Evolutionary conservation across 2,113 vertebrate genomes (phyloP).

Genomic region (Lycaon pictus): DNA sequence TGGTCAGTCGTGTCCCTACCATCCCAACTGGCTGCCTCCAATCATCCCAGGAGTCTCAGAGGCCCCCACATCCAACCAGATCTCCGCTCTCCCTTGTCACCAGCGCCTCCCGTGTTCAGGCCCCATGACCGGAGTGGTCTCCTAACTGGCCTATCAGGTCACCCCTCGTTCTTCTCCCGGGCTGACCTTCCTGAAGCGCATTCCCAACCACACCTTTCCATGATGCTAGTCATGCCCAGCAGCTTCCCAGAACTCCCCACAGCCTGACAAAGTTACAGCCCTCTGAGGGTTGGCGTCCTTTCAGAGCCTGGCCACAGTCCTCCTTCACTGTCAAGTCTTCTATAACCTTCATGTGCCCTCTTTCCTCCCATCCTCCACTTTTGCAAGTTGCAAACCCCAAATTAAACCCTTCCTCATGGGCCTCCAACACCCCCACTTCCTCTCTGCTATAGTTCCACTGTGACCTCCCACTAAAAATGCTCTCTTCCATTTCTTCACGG

Average conservation of each 20-base stretch:
- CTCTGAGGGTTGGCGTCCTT: accelerated
- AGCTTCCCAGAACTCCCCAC: background rate
- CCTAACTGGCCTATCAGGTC: background rate
- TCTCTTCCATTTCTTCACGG: background rate
- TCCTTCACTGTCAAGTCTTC: accelerated
- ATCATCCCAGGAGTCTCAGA: background rate
- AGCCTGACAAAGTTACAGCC: accelerated
- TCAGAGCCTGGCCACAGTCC: accelerated
- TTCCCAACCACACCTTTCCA: background rate
- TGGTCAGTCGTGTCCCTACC: too few relatives aligned
- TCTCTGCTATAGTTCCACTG: background rate
- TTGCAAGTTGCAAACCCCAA: background rate
- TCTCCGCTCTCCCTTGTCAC: background rate
- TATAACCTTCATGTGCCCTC: too few relatives aligned
- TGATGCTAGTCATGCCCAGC: background rate
- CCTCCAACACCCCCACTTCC: background rate
- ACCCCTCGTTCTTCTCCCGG: background rate
- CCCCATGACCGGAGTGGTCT: background rate
- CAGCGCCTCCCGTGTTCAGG: background rate
- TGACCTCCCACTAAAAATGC: background rate
- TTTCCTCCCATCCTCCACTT: too few relatives aligned
- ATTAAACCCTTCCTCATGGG: background rate
- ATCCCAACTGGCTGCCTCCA: background rate
- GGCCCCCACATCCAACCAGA: background rate
- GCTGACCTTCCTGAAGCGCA: background rate